Evolutionary conservation across 92 coral and sea anemone species (phyloP), one percentile per base, ranked within the genome.

Genomic region (Desmophyllum pertusum): DNA sequence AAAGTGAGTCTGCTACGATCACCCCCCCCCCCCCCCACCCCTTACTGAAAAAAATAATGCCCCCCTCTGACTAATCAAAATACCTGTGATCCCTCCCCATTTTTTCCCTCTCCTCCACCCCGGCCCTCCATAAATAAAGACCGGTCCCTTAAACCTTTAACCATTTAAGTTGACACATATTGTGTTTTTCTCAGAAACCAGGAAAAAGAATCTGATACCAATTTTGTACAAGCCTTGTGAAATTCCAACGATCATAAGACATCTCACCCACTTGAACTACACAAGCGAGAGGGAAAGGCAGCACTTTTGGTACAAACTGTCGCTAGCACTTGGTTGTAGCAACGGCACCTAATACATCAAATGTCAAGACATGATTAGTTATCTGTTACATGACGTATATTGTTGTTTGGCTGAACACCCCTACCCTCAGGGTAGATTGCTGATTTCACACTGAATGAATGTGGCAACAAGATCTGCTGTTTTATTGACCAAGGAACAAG

Each of bases 121-220:
- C n/a, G n/a, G n/a, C n/a, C n/a, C n/a, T n/a, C n/a, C n/a, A n/a
- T n/a, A n/a, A n/a, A n/a, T n/a, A n/a, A n/a, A n/a, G n/a, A n/a
- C n/a, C n/a, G n/a, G n/a, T n/a, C n/a, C n/a, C n/a, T n/a, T n/a
- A n/a, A n/a, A n/a, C n/a, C n/a, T n/a, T n/a, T n/a, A n/a, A n/a
- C n/a, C n/a, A n/a, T n/a, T n/a, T n/a, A n/a, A n/a, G n/a, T n/a
- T n/a, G n/a, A n/a, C n/a, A n/a, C n/a, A 11, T 61, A 23, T 36
- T 53, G 23, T 76, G 37, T 21, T 45, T 77, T 70, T 70, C 80
- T 55, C 87, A 95, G 98, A 87, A 29, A 87, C 89, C 51, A 76
- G 70, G 57, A 5, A 92, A 59, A 88, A 78, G 33, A 84, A 79
- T 27, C 83, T 96, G 11, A 94, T 96, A 70, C 98, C 98, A 76